phyloP scores from a whole-genome alignment of 2,113 vertebrate species.

The Bos indicus region DNA sequence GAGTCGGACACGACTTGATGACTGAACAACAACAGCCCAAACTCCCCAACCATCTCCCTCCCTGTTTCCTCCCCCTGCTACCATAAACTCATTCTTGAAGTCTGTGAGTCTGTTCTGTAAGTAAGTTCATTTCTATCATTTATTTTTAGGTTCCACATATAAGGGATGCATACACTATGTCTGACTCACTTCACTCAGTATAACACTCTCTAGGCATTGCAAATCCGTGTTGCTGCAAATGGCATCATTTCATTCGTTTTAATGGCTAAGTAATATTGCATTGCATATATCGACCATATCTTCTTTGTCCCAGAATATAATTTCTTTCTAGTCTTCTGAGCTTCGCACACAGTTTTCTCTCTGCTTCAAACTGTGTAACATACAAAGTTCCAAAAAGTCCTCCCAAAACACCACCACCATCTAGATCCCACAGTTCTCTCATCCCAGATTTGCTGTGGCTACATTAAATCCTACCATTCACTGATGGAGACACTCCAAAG shows the following conservation, averaged over 20 bases:
- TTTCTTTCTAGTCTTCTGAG: conserved; percentile 5
- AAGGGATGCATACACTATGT: background rate
- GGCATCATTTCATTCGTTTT: background rate
- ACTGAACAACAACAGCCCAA: background rate
- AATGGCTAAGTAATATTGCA: background rate
- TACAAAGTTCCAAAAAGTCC: background rate
- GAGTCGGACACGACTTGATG: background rate
- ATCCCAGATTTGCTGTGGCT: background rate
- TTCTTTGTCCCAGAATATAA: background rate
- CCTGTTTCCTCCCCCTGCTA: accelerated
- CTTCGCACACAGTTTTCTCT: conserved; percentile 31
- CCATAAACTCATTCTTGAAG: background rate
- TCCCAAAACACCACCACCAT: background rate
- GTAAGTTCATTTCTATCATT: background rate
- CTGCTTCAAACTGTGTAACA: background rate
- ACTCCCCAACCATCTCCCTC: background rate
- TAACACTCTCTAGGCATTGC: background rate
- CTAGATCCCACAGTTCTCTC: background rate
- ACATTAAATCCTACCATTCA: background rate
- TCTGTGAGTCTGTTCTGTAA: background rate
- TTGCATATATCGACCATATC: background rate
- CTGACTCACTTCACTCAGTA: background rate
- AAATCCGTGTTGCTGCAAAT: background rate
- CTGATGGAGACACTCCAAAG: background rate
- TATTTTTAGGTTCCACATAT: background rate